These are phyloP conservation scores for Oreonectes daqikongensis DNA, from an alignment of 2,797 vertebrate species.

Conservation along the genomic window DNA sequence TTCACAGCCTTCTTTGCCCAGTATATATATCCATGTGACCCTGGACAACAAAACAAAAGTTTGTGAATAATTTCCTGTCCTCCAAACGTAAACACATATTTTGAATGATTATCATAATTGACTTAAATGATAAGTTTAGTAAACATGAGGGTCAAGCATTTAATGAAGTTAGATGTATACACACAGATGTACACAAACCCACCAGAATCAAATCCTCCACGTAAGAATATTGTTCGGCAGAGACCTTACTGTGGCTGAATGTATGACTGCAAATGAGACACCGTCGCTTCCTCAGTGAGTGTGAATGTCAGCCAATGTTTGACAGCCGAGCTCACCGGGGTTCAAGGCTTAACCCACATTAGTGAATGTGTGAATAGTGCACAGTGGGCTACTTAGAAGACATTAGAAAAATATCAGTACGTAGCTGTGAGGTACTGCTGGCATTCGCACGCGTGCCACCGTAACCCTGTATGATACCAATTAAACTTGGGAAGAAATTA, in stretches of 20 bases:
- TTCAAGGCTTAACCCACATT: slow-evolving; percentile 67
- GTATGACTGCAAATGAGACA: slow-evolving; percentile 35
- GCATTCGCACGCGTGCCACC: slow-evolving; percentile 45
- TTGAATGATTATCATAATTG: no score
- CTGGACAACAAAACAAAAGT: no score
- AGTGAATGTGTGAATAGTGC: slow-evolving; percentile 62
- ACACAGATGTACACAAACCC: neutral
- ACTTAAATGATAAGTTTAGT: no score
- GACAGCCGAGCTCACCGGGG: slow-evolving; percentile 43
- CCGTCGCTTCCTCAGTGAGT: neutral
- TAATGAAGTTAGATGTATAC: neutral
- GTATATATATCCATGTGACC: no score
- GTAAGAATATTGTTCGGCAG: neutral
- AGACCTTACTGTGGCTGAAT: slow-evolving; percentile 7
- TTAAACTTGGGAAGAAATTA: slow-evolving; percentile 16
- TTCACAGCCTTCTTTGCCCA: no score
- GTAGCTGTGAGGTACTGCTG: slow-evolving; percentile 58
- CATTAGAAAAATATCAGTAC: slow-evolving; percentile 73
- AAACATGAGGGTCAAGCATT: no score
- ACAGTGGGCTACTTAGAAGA: slow-evolving; percentile 72
- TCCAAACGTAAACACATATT: no score
- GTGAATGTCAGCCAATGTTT: slow-evolving; percentile 19
- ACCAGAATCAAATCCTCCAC: neutral
- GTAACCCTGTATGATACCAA: slow-evolving; percentile 27
- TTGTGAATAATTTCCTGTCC: neutral